Percentiles rank a stretch among this genome's conserved stretches.
phyloP scores from a whole-genome alignment of 2,797 vertebrate genomes.

The Cirrhinus mrigala region DNA sequence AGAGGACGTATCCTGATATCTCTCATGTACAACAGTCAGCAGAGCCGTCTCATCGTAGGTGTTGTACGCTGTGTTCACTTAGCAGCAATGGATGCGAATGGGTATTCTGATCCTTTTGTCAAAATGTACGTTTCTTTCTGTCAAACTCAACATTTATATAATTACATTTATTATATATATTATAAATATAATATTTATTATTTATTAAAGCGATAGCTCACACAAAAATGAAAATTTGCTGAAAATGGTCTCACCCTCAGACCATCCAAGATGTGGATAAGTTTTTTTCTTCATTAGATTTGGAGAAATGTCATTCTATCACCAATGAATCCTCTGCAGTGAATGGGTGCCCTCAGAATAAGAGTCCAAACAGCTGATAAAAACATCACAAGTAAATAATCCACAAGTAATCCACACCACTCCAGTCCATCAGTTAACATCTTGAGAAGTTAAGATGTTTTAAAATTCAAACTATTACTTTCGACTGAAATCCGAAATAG shows the following conservation, averaged over 20 bases:
- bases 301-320: neutral
- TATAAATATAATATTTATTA: neutral
- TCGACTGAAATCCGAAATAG: neutral
- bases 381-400: neutral
- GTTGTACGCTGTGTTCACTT: slow-evolving; percentile 94
- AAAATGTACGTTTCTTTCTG: slow-evolving; percentile 85
- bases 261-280: neutral
- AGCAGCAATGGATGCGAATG: slow-evolving; percentile 96
- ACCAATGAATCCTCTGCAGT: neutral
- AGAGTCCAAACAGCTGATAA: neutral
- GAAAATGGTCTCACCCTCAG: neutral
- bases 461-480: neutral
- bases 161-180: neutral
- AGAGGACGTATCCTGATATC: slow-evolving; percentile 93
- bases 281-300: neutral
- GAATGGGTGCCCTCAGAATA: neutral
- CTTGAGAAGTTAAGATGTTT: neutral
- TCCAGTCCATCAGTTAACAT: neutral
- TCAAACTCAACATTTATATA: neutral
- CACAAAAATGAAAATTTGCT: neutral
- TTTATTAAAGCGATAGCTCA: neutral
- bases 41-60: slow-evolving; percentile 89
- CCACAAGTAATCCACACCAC: too few relatives aligned
- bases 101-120: slow-evolving; percentile 97
- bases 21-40: slow-evolving; percentile 94